Percentiles rank a stretch among this genome's conserved stretches.
These are phyloP conservation scores for Emydoidea blandingii DNA, from an alignment of 2,797 vertebrate species.

Conservation along the genomic window DNA sequence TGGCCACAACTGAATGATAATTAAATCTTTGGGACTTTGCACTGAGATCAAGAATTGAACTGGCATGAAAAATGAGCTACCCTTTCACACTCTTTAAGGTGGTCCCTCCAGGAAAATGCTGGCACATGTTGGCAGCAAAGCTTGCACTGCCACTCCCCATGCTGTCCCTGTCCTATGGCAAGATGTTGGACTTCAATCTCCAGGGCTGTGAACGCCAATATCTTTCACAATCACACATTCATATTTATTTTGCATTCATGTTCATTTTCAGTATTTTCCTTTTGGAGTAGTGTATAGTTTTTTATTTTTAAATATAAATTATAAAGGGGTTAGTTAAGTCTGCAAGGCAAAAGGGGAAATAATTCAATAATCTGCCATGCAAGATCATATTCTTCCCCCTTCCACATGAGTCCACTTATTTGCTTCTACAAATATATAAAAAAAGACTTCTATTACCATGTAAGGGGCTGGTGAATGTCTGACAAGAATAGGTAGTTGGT, in stretches of 20 bases:
- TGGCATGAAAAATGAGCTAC: background rate
- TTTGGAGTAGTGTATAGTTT: background rate
- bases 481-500: background rate
- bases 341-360: background rate
- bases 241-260: background rate
- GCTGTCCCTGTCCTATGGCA: background rate
- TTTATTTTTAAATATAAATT: constrained; percentile 19
- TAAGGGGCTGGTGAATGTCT: background rate
- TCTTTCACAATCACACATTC: background rate
- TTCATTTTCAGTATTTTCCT: background rate
- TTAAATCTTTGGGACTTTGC: background rate
- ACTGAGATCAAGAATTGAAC: background rate
- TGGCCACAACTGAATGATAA: background rate
- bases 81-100: background rate
- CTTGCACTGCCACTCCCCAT: background rate
- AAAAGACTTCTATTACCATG: background rate
- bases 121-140: background rate
- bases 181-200: background rate
- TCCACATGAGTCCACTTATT: background rate
- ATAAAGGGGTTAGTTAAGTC: background rate
- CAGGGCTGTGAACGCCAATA: background rate
- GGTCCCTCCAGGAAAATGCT: background rate
- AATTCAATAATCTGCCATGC: background rate
- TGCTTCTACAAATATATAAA: background rate
- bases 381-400: background rate